Conservation (phyloP, 1,140 invertebrate species). For the Sesamia nonagrioides region DNA sequence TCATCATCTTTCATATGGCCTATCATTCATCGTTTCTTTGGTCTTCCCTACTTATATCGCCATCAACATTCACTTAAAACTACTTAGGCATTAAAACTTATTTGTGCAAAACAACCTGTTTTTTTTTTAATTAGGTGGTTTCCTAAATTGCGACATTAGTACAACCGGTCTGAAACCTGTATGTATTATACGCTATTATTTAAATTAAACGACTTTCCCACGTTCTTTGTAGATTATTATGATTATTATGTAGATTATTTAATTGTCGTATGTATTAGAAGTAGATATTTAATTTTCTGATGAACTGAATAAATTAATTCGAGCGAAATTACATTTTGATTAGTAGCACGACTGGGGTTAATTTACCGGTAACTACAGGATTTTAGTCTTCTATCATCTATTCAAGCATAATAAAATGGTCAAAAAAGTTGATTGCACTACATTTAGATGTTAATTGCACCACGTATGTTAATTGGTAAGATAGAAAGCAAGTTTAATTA, state of each 20-base stretch:
- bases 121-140: not conserved
- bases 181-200: not conserved
- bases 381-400: too few species aligned
- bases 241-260: too few species aligned
- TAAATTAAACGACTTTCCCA: conserved; percentile 29
- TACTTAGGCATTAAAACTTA: not conserved
- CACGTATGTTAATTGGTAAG: too few species aligned
- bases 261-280: not conserved
- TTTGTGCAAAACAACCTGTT: conserved; percentile 37
- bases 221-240: not conserved
- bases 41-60: too few species aligned
- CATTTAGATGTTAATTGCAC: too few species aligned
- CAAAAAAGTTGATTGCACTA: too few species aligned
- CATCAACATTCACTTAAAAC: not conserved
- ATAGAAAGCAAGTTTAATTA: too few species aligned
- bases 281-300: conserved; percentile 4
- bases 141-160: conserved; percentile 9
- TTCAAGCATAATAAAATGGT: not conserved
- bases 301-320: not conserved
- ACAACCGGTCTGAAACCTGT: conserved; percentile 22
- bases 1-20: too few species aligned
- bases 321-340: conserved; percentile 7
- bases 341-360: not conserved
- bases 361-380: not conserved
- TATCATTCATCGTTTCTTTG: too few species aligned